These are phyloP conservation scores for Exocentrus adspersus DNA, from an alignment of 2,888 invertebrate genomes.

Conservation along the genomic window DNA sequence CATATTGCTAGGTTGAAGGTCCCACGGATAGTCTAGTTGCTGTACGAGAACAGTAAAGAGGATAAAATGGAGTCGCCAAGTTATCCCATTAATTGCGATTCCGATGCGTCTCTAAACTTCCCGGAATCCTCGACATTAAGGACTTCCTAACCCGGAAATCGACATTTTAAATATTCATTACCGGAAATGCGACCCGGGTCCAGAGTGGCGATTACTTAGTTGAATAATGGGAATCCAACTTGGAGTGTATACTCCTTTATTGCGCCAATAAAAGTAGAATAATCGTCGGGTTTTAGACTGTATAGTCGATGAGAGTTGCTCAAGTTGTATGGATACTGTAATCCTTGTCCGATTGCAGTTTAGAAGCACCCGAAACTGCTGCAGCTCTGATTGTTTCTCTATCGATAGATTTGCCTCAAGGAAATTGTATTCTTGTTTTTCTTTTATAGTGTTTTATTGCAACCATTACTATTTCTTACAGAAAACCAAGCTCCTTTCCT, in stretches of 20 bases:
- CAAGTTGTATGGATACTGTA: too few species aligned
- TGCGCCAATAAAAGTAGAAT: conserved; percentile 17
- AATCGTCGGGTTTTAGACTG: too few species aligned
- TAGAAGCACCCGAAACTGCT: too few species aligned
- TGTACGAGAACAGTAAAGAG: too few species aligned
- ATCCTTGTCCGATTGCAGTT: too few species aligned
- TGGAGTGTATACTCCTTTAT: background rate
- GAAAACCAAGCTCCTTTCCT: background rate
- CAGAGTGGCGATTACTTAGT: conserved; percentile 18
- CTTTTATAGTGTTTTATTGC: too few species aligned
- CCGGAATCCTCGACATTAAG: conserved; percentile 11
- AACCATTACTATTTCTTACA: background rate
- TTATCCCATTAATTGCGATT: conserved; percentile 20
- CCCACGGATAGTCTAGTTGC: too few species aligned
- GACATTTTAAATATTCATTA: conserved; percentile 34
- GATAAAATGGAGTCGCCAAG: background rate
- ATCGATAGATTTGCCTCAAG: too few species aligned
- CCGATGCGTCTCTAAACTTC: conserved; percentile 16
- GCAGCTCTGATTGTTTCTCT: too few species aligned
- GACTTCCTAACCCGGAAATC: conserved; percentile 14
- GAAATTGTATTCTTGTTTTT: too few species aligned
- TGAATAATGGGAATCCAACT: conserved; percentile 26
- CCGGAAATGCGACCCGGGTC: conserved; percentile 22
- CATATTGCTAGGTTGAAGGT: too few species aligned
- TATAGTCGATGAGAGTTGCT: too few species aligned